A percentile compares a stretch with the other conserved stretches of the same genome.
phyloP scores from a whole-genome alignment of 2,113 vertebrate species.

The Gopherus flavomarginatus region DNA sequence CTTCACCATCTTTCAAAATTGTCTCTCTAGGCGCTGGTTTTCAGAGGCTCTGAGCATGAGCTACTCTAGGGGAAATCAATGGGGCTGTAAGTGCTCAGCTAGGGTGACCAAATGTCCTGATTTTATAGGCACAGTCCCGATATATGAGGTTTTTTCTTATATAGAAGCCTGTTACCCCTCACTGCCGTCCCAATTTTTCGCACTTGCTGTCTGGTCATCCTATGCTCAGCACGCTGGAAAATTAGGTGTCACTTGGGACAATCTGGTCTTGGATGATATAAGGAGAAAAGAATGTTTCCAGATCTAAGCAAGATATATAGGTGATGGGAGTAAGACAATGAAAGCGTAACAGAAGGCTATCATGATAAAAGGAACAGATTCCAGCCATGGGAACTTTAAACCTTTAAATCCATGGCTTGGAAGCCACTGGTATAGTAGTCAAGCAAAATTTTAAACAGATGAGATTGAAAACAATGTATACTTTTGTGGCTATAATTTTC shows the following conservation, averaged over 20 bases:
- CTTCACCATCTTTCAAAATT: not conserved
- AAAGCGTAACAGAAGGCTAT: not conserved
- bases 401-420: conserved; percentile 28
- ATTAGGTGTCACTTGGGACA: not conserved
- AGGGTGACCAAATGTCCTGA: no score
- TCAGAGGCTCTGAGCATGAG: conserved; percentile 11
- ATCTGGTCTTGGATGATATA: not conserved
- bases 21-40: conserved; percentile 9
- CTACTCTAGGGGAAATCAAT: not conserved
- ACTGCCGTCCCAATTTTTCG: no score
- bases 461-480: conserved; percentile 22
- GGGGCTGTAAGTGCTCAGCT: not conserved
- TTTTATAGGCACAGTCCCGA: no score
- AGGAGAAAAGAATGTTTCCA: not conserved
- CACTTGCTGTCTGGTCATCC: no score
- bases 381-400: not conserved
- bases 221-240: not conserved
- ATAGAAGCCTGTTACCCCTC: no score
- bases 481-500: conserved; percentile 46
- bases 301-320: not conserved
- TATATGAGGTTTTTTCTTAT: no score
- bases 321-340: not conserved
- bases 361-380: conserved; percentile 17
- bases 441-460: conserved; percentile 44
- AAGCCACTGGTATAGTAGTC: conserved; percentile 31